phyloP scores from a whole-genome alignment of 2,113 vertebrate species.

The Osmerus eperlanus region DNA sequence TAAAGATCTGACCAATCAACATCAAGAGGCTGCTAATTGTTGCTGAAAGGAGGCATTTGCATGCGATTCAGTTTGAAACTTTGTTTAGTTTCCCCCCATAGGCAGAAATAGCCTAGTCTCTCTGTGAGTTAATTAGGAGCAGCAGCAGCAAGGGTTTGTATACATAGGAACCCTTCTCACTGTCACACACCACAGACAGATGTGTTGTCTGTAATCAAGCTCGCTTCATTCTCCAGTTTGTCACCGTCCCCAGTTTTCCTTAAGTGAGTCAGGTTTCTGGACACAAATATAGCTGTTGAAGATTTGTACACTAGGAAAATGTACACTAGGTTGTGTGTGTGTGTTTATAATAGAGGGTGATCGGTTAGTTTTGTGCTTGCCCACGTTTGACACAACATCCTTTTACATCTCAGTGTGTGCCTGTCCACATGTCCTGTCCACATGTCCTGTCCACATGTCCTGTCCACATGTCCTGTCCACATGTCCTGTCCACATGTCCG shows the following conservation, averaged over 20 bases:
- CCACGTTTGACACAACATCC: no score
- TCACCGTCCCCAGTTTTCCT: no score
- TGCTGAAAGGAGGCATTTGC: conserved; percentile 62
- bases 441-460: no score
- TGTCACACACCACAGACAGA: conserved; percentile 13
- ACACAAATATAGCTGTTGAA: neutral
- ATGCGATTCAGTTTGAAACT: conserved; percentile 54
- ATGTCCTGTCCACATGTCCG: no score
- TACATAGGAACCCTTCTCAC: conserved; percentile 31
- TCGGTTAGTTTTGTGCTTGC: no score
- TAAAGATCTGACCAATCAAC: conserved; percentile 35
- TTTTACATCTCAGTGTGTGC: neutral
- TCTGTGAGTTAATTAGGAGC: conserved; percentile 42
- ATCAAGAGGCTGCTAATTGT: conserved; percentile 53
- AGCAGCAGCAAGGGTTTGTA: conserved; percentile 36
- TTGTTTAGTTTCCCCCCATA: conserved; percentile 22
- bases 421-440: no score
- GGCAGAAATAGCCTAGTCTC: conserved; percentile 51
- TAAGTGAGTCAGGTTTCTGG: neutral
- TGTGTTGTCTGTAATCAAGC: conserved; percentile 50
- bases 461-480: no score
- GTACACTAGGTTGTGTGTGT: no score
- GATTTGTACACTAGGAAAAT: no score
- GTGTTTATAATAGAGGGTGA: no score
- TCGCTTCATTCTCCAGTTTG: conserved; percentile 14